These are phyloP conservation scores for Campoletis sonorensis DNA, from an alignment of 1,140 invertebrate species.

Conservation along the genomic window DNA sequence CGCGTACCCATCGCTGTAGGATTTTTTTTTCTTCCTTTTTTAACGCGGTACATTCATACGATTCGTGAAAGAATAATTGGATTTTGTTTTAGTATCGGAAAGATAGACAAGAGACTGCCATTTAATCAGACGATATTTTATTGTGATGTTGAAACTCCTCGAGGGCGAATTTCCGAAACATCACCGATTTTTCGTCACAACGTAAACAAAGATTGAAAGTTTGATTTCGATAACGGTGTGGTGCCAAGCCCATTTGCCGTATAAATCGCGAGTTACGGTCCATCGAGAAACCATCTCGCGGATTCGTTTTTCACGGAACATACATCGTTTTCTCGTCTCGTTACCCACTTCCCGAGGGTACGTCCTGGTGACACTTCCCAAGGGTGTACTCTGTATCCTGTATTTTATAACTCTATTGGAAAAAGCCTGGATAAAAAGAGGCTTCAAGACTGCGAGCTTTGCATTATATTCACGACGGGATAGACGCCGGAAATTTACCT, in stretches of 20 bases:
- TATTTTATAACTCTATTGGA: conserved; percentile 30
- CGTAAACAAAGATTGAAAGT: conserved; percentile 21
- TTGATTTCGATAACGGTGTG: background rate
- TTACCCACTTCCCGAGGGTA: conserved; percentile 27
- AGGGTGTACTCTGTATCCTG: conserved; percentile 10
- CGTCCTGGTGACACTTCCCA: conserved; percentile 24
- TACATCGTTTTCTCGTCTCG: conserved; percentile 24
- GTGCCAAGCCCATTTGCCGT: background rate
- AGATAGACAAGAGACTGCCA: background rate
- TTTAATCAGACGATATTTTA: background rate
- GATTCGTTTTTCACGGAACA: background rate
- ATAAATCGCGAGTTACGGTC: background rate
- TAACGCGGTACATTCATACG: no score
- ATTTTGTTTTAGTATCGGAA: no score
- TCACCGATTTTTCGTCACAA: background rate
- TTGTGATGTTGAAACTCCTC: background rate
- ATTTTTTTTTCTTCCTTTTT: no score
- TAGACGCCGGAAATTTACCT: background rate
- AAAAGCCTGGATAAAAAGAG: background rate
- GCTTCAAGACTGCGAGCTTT: background rate
- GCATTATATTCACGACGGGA: background rate
- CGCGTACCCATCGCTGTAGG: no score
- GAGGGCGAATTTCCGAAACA: background rate
- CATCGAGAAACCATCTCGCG: conserved; percentile 2
- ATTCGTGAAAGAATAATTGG: no score